Percentiles rank a stretch among this genome's conserved stretches.
phyloP scores from a whole-genome alignment of 2,113 vertebrate species.

The Aplodontia rufa region DNA sequence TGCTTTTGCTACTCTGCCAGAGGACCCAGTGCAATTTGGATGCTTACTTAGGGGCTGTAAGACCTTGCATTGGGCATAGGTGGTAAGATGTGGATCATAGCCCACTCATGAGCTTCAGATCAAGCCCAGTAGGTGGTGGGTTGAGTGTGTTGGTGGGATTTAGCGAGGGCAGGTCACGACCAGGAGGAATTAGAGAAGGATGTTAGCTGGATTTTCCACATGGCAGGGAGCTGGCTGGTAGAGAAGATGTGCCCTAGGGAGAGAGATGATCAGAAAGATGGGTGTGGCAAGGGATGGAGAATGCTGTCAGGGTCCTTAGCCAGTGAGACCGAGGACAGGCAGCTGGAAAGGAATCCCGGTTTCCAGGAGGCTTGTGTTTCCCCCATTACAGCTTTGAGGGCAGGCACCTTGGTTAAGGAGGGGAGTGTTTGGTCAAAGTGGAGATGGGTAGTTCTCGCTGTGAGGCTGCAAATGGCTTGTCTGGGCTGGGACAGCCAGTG shows the following conservation, averaged over 20 bases:
- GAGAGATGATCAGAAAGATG: background rate
- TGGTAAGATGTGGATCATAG: background rate
- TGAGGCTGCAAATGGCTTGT: background rate
- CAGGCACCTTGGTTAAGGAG: background rate
- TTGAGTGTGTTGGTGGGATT: background rate
- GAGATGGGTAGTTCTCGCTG: background rate
- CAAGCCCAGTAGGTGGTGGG: background rate
- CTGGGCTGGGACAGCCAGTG: too few relatives aligned
- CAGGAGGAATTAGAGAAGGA: background rate
- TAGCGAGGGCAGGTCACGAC: background rate
- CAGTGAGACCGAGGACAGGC: background rate
- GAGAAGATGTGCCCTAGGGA: background rate
- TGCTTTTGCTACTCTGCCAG: background rate
- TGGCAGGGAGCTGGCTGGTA: background rate
- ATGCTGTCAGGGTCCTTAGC: background rate
- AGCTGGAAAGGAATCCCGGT: background rate
- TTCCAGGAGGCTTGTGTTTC: too few relatives aligned
- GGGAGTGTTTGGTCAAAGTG: background rate
- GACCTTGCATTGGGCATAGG: background rate
- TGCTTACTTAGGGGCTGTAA: background rate
- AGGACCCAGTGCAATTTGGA: background rate
- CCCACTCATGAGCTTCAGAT: background rate
- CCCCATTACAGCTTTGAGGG: background rate
- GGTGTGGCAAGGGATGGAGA: background rate
- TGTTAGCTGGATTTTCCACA: rapidly evolving